Evolutionary conservation across 2,797 vertebrate species (phyloP), one percentile per base, ranked within the genome.

Genomic region (Gallinago solitaria): DNA sequence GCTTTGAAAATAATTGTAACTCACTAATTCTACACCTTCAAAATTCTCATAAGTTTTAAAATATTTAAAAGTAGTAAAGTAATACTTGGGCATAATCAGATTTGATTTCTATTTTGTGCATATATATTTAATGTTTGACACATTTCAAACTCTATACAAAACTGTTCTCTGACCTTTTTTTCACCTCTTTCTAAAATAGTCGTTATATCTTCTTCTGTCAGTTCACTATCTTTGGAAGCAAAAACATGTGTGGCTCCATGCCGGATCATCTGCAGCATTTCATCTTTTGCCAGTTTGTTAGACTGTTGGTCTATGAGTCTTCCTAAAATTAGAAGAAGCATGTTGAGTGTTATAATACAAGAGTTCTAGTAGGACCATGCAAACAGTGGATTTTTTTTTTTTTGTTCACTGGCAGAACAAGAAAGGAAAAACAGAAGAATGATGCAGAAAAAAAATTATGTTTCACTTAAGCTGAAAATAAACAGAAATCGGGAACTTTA

Each of bases 261-360:
- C 5, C 98, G 98, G 85, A 99, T 99, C 98, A 99, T 99, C 96
- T 99, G 98, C 86, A 99, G 96, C 98, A 99, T 99, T 97, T 99
- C 98, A 84, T 99, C 98, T 84, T 99, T 99, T 60, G 98, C 98
- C 90, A 99, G 93, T 95, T 99, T 99, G 93, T 98, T 99, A 73
- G 98, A 98, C 80, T 99, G 98, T 56, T 99, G 98, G 78, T 99
- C 98, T 91, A 99, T 99, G 32, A 99, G 97, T 73, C 98, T 98
- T 64, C 98, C 98, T 99, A 96, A 80, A 86, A 85, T 65, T 53
- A 79, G 74, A 84, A 92, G 64, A 81, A 93, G 94, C 25, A 87
- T 28, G 76, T 23, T 73, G 12, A 6, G 80, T 87, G 85, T 67
- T 92, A 39, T 6, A 83, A 79, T 8, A 35, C 3, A 35, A 60